phyloP scores from a whole-genome alignment of 2,888 invertebrate genomes.

The Drosophila prostipennis region DNA sequence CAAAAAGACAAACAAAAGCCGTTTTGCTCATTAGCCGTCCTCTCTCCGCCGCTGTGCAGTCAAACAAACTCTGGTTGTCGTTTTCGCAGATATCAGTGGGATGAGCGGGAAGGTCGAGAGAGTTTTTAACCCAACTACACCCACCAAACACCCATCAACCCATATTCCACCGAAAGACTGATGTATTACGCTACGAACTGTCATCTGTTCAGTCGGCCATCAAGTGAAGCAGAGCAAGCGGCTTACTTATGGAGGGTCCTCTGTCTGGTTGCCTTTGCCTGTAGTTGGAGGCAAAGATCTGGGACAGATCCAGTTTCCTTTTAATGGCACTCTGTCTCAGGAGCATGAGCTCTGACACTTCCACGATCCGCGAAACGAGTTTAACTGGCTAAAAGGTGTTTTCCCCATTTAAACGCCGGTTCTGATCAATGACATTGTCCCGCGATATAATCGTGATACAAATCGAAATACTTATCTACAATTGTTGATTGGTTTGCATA shows the following conservation, averaged over 20 bases:
- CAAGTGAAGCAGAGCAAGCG: constrained; percentile 38
- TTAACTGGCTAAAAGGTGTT: constrained; percentile 58
- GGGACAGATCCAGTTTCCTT: constrained; percentile 33
- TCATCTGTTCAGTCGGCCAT: constrained; percentile 22
- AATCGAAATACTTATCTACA: constrained; percentile 10
- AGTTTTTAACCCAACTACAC: constrained; percentile 11
- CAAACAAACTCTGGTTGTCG: constrained; percentile 34
- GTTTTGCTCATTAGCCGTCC: constrained; percentile 64
- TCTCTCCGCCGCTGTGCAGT: constrained; percentile 31
- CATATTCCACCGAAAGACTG: constrained; percentile 9
- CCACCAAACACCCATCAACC: neutral
- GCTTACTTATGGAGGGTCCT: constrained; percentile 31
- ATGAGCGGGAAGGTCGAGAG: constrained; percentile 39
- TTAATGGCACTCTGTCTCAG: constrained; percentile 17
- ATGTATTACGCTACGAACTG: constrained; percentile 21
- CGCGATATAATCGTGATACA: constrained; percentile 6
- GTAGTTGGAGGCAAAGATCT: constrained; percentile 5
- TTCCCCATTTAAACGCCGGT: constrained; percentile 4
- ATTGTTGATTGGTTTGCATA: neutral
- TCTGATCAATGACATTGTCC: constrained; percentile 29
- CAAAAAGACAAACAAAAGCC: constrained; percentile 70
- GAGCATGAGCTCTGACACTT: constrained; percentile 21
- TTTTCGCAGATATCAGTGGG: constrained; percentile 39
- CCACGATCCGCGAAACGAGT: constrained; percentile 50
- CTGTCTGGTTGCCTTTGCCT: neutral